Percentiles rank a stretch among this genome's conserved stretches.
Evolutionary conservation across 2,888 invertebrate genomes (phyloP).

Genomic region (Neelides folsomi): DNA sequence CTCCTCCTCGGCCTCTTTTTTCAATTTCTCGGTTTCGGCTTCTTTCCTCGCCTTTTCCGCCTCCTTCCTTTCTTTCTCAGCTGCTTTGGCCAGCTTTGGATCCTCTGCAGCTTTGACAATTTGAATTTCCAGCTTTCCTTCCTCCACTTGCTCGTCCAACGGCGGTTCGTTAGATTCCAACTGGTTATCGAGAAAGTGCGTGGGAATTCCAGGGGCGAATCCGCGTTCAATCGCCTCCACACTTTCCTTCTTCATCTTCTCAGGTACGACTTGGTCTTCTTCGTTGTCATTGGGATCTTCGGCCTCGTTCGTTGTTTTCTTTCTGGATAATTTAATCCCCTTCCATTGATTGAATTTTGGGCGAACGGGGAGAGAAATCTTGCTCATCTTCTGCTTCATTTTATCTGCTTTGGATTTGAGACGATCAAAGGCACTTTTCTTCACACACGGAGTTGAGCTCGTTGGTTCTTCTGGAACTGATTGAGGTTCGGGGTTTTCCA

Average conservation of each 20-base stretch:
- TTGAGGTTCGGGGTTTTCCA: slow-evolving; percentile 22
- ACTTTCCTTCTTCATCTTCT: slow-evolving; percentile 3
- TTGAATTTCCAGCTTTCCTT: neutral
- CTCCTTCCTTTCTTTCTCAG: slow-evolving; percentile 10
- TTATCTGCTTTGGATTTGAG: slow-evolving; percentile 25
- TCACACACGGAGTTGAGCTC: neutral
- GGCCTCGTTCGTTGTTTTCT: slow-evolving; percentile 5
- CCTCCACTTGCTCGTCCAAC: neutral
- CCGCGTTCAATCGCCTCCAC: too few relatives aligned
- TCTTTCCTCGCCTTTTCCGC: slow-evolving; percentile 11
- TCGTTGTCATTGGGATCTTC: neutral
- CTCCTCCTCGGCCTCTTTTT: slow-evolving; percentile 12
- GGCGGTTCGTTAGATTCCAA: too few relatives aligned
- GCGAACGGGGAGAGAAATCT: slow-evolving; percentile 46
- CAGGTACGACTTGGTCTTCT: slow-evolving; percentile 20
- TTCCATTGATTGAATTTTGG: slow-evolving; percentile 43
- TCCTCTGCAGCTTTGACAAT: neutral
- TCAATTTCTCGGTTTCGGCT: slow-evolving; percentile 14
- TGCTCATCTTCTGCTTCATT: slow-evolving; percentile 30
- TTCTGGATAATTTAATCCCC: slow-evolving; percentile 17
- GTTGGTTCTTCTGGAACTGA: slow-evolving; percentile 3
- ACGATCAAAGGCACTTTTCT: slow-evolving; percentile 21
- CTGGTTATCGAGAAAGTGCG: too few relatives aligned
- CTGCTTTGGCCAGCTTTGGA: slow-evolving; percentile 6
- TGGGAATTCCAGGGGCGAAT: too few relatives aligned